Evolutionary conservation across 2,113 vertebrate species (phyloP).

Genomic region (Podarcis raffonei): DNA sequence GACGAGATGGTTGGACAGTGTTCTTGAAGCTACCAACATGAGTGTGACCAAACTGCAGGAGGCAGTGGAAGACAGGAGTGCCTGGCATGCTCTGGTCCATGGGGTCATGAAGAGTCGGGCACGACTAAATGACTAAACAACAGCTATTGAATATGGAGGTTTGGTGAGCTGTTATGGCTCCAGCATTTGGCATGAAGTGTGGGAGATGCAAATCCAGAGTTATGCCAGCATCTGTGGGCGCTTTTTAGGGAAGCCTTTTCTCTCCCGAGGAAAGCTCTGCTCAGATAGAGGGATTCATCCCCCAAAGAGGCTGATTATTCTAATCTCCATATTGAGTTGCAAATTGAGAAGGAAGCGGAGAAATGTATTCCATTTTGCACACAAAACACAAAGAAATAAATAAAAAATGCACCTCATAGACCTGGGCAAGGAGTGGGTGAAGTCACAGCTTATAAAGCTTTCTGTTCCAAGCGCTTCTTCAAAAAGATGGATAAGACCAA

Average conservation of each 20-base stretch:
- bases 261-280: background rate
- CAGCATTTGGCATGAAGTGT: background rate
- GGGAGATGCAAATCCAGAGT: background rate
- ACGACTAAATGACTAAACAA: no score
- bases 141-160: background rate
- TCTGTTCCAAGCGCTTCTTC: conserved; percentile 36
- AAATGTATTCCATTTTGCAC: background rate
- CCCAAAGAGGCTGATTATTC: background rate
- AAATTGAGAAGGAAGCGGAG: background rate
- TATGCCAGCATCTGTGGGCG: background rate
- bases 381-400: no score
- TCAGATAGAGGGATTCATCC: no score
- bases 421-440: background rate
- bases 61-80: no score
- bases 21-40: no score
- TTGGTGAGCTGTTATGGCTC: background rate
- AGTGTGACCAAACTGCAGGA: no score
- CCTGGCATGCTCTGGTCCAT: no score
- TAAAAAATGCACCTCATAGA: background rate
- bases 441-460: conserved; percentile 6
- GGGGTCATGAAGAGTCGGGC: no score
- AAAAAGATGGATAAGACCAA: conserved; percentile 29
- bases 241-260: background rate
- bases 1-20: no score
- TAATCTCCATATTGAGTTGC: background rate